phyloP scores from a whole-genome alignment of 2,888 invertebrate genomes.

The Drosophila neutralis region DNA sequence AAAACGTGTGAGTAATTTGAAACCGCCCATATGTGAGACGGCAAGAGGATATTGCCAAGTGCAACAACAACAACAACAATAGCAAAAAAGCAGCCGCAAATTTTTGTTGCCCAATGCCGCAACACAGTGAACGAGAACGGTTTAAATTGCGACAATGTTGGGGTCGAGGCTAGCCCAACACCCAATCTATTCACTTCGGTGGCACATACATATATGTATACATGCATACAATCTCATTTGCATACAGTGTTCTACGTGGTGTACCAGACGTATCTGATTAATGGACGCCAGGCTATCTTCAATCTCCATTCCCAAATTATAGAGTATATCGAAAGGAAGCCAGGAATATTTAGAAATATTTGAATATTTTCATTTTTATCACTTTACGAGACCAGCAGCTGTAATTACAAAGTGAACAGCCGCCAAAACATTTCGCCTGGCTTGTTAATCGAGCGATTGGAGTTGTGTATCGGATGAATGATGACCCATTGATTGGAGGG shows the following conservation, averaged over 20 bases:
- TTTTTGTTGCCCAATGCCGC: slow-evolving; percentile 39
- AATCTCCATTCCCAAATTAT: neutral
- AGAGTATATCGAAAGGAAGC: neutral
- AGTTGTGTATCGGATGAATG: slow-evolving; percentile 19
- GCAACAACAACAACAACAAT: slow-evolving; percentile 11
- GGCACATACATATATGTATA: slow-evolving; percentile 1
- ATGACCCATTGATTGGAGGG: slow-evolving; percentile 35
- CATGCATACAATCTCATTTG: neutral
- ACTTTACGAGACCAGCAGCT: slow-evolving; percentile 1
- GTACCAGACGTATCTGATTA: slow-evolving; percentile 37
- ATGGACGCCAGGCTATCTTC: slow-evolving; percentile 26
- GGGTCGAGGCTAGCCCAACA: slow-evolving; percentile 37
- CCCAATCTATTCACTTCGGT: slow-evolving; percentile 4
- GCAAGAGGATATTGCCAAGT: slow-evolving; percentile 34
- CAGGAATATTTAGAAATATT: slow-evolving; percentile 18
- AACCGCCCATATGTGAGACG: slow-evolving; percentile 16
- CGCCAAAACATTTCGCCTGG: slow-evolving; percentile 2
- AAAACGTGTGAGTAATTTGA: slow-evolving; percentile 37
- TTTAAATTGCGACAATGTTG: slow-evolving; percentile 47
- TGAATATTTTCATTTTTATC: neutral
- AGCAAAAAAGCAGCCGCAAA: slow-evolving; percentile 7
- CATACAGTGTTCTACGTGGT: neutral
- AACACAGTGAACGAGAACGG: slow-evolving; percentile 21
- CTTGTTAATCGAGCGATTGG: slow-evolving; percentile 6
- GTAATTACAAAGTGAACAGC: slow-evolving; percentile 42